Percentiles rank a stretch among this genome's conserved stretches.
phyloP scores from a whole-genome alignment of 2,113 vertebrate genomes.

The Suricata suricatta region DNA sequence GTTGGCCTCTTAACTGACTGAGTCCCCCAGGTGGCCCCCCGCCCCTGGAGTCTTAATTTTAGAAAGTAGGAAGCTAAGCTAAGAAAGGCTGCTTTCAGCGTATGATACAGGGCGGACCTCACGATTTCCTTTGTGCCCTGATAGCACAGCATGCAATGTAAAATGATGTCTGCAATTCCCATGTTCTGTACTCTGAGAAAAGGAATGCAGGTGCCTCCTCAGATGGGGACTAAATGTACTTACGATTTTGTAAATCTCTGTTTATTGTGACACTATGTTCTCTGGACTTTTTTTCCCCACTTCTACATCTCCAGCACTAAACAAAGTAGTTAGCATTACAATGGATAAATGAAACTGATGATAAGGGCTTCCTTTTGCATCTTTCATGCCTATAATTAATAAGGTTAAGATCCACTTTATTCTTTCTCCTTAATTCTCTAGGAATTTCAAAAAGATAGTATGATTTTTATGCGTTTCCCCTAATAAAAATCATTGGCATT shows the following conservation, averaged over 20 bases:
- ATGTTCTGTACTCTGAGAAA: background rate
- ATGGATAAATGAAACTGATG: background rate
- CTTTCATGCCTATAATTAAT: background rate
- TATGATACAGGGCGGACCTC: background rate
- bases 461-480: constrained; percentile 27
- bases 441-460: background rate
- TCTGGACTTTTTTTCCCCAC: background rate
- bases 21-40: no score
- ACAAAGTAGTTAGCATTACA: background rate
- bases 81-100: background rate
- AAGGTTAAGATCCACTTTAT: background rate
- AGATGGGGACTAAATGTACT: background rate
- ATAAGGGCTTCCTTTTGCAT: background rate
- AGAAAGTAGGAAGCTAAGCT: background rate
- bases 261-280: background rate
- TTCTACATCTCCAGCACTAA: background rate
- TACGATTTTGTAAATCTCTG: background rate
- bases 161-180: background rate
- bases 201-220: background rate
- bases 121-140: background rate
- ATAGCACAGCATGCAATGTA: rapidly evolving
- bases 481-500: background rate
- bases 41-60: background rate
- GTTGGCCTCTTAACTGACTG: no score
- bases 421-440: background rate